A percentile compares a stretch with the other conserved stretches of the same genome.
phyloP scores from a whole-genome alignment of 2,888 invertebrate species.

The Cerastis rubricosa region DNA sequence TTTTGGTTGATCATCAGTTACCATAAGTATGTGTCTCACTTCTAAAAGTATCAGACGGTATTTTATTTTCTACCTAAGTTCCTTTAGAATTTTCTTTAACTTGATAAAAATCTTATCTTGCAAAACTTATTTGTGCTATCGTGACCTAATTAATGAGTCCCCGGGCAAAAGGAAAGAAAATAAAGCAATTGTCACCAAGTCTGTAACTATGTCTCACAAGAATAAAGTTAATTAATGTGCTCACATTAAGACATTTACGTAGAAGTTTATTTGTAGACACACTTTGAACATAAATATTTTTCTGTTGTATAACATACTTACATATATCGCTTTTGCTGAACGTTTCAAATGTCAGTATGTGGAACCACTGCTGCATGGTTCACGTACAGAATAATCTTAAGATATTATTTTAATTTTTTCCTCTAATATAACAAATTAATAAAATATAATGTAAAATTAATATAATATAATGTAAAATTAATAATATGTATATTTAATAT shows the following conservation, averaged over 20 bases:
- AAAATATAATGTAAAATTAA: too few relatives aligned
- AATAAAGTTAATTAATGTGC: constrained; percentile 23
- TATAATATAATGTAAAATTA: too few relatives aligned
- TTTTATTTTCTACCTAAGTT: background rate
- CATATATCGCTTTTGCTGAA: too few relatives aligned
- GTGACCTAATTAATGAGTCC: constrained; percentile 16
- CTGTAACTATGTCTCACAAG: background rate
- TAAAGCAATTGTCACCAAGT: constrained; percentile 2
- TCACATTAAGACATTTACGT: background rate
- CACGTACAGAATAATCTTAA: too few relatives aligned
- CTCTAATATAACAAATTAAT: too few relatives aligned
- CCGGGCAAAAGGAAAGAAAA: constrained; percentile 1
- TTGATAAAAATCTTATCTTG: background rate
- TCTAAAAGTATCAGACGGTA: background rate
- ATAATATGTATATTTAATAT: too few relatives aligned
- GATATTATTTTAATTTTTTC: too few relatives aligned
- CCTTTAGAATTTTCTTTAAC: background rate
- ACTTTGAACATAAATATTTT: background rate
- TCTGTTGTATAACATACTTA: background rate
- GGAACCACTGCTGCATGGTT: too few relatives aligned
- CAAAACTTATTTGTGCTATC: background rate
- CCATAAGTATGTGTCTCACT: background rate
- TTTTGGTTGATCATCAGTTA: background rate
- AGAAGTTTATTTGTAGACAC: background rate
- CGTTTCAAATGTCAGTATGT: too few relatives aligned